A percentile compares a stretch with the other conserved stretches of the same genome.
phyloP scores from a whole-genome alignment of 1,140 invertebrate genomes.

The Cydia amplana region DNA sequence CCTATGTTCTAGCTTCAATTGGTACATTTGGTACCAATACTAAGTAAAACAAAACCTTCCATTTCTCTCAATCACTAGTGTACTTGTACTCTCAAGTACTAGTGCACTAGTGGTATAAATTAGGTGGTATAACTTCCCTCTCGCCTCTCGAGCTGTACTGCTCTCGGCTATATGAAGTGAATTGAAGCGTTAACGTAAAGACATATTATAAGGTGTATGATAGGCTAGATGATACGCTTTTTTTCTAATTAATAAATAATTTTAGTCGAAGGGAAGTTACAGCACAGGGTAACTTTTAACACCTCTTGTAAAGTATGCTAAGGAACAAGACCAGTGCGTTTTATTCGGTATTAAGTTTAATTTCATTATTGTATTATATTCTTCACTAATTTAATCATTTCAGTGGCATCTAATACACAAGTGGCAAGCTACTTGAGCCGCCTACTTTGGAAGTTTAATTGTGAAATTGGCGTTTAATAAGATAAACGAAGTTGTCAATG shows the following conservation, averaged over 20 bases:
- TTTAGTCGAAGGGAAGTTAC: constrained; percentile 41
- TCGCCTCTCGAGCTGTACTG: not conserved
- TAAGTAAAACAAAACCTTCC: no score
- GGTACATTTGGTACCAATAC: no score
- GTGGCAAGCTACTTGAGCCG: not conserved
- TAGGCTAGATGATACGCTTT: constrained; percentile 49
- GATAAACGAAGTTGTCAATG: not conserved
- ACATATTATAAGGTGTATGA: constrained; percentile 46
- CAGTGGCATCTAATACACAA: not conserved
- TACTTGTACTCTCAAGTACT: no score
- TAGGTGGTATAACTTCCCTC: not conserved
- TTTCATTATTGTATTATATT: constrained; percentile 2
- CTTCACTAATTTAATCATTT: constrained; percentile 13
- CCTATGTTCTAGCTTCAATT: no score
- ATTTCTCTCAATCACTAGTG: no score
- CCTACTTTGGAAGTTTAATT: constrained; percentile 2
- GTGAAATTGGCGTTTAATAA: not conserved
- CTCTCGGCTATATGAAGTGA: constrained; percentile 35
- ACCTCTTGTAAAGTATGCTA: constrained; percentile 34
- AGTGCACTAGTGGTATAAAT: no score
- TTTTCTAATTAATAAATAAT: constrained; percentile 41
- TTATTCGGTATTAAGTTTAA: constrained; percentile 9
- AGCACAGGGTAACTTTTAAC: constrained; percentile 46
- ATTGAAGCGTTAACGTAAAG: constrained; percentile 39
- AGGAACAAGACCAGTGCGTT: constrained; percentile 39